A percentile compares a stretch with the other conserved stretches of the same genome.
Evolutionary conservation across 2,888 invertebrate genomes (phyloP).

Genomic region (Diaphora mendica): DNA sequence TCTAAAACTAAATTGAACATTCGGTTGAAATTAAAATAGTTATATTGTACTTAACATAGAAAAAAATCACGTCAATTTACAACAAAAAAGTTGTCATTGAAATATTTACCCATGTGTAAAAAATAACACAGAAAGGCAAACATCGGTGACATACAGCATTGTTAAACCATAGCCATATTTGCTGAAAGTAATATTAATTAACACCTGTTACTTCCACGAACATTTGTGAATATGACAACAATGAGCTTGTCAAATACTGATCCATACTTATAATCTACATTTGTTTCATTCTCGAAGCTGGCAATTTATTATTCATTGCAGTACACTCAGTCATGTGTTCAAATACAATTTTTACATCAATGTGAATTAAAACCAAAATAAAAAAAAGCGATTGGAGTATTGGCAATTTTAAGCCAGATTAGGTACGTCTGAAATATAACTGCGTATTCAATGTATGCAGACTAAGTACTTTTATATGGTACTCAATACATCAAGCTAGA

Average conservation of each 20-base stretch:
- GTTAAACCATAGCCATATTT: conserved; percentile 21
- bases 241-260: conserved; percentile 54
- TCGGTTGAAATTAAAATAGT: conserved; percentile 62
- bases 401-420: not conserved
- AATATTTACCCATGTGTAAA: conserved; percentile 36
- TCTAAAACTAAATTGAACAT: conserved; percentile 70
- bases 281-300: conserved; percentile 5
- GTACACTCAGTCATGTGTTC: not conserved
- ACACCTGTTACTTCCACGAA: conserved; percentile 21
- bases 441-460: not conserved
- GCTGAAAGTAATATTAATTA: conserved; percentile 18
- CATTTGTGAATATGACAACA: conserved; percentile 33
- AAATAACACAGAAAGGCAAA: conserved; percentile 41
- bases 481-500: not conserved
- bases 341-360: not conserved
- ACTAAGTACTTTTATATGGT: not conserved
- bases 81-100: conserved; percentile 35
- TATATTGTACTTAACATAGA: conserved; percentile 69
- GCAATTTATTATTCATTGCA: conserved; percentile 2
- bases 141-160: conserved; percentile 30
- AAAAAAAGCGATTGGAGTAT: not conserved
- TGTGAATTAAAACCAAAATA: not conserved
- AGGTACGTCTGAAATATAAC: not conserved
- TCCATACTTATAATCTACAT: conserved; percentile 35
- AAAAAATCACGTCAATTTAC: conserved; percentile 54